Percentiles rank a stretch among this genome's conserved stretches.
Conservation (phyloP, 2,113 vertebrate species). For the Chaetorhynchus papuensis region DNA sequence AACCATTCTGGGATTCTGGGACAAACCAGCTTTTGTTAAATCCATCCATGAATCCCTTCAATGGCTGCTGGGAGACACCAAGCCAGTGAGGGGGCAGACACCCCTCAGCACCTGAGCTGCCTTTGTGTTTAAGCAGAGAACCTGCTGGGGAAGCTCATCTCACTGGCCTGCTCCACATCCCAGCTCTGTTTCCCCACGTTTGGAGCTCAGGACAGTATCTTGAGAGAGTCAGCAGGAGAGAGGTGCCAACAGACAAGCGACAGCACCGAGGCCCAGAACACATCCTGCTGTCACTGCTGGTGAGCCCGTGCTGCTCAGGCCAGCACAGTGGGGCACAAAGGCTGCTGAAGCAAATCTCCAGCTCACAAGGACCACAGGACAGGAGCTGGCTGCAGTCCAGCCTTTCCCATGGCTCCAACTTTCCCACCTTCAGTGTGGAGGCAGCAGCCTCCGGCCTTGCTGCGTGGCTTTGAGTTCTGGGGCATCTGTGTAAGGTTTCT, state of each 20-base stretch:
- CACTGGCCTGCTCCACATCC: neutral
- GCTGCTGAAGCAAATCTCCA: neutral
- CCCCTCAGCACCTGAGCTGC: neutral
- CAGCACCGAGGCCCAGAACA: accelerated
- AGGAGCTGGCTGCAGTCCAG: neutral
- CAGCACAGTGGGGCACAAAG: neutral
- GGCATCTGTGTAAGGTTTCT: neutral
- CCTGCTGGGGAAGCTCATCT: neutral
- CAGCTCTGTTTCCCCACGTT: neutral
- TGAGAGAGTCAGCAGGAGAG: too few species aligned
- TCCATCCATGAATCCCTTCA: neutral
- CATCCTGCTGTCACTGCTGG: neutral
- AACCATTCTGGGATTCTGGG: neutral
- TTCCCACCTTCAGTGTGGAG: neutral
- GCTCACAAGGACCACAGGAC: neutral
- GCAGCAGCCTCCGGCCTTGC: neutral
- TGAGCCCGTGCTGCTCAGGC: neutral
- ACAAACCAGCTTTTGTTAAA: neutral
- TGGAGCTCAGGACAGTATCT: neutral
- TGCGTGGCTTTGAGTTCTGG: neutral
- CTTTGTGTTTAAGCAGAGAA: neutral
- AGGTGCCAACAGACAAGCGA: neutral
- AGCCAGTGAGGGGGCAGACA: neutral
- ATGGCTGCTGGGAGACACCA: neutral
- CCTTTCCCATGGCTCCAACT: neutral